Percentiles rank a stretch among this genome's conserved stretches.
Conservation (phyloP, 1,140 invertebrate genomes). For the Drosophila orosa region DNA sequence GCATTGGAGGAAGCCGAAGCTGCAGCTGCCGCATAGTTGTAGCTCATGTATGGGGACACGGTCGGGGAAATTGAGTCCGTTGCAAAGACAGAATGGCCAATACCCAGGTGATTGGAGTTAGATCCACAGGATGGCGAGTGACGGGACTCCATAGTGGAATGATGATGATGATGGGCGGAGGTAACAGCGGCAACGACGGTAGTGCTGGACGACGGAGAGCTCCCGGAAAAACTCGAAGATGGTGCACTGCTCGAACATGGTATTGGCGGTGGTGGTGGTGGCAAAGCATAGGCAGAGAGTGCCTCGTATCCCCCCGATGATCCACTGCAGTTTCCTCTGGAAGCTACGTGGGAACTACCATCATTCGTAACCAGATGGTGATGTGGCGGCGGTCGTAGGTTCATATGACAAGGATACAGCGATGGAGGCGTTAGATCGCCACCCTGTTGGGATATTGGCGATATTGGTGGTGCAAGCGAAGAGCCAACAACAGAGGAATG, state of each 20-base stretch:
- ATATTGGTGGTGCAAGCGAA: constrained; percentile 58
- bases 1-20: constrained; percentile 34
- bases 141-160: constrained; percentile 44
- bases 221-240: constrained; percentile 13
- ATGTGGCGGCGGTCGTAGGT: constrained; percentile 54
- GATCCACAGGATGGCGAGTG: constrained; percentile 46
- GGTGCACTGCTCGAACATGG: constrained; percentile 17
- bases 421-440: constrained; percentile 78
- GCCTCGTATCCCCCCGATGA: constrained; percentile 55
- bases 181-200: constrained; percentile 9
- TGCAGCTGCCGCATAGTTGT: constrained; percentile 64
- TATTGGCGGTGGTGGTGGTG: constrained; percentile 41
- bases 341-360: constrained; percentile 15
- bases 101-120: constrained; percentile 45
- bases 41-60: constrained; percentile 70
- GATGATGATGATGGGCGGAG: constrained; percentile 20
- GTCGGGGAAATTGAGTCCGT: constrained; percentile 45
- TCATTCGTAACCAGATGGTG: constrained; percentile 48
- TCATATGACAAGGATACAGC: constrained; percentile 81
- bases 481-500: constrained; percentile 61
- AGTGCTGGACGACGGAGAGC: constrained; percentile 17
- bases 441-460: constrained; percentile 71
- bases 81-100: constrained; percentile 38
- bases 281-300: constrained; percentile 56
- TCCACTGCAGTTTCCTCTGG: constrained; percentile 24